These are phyloP conservation scores for Drosophila bocki DNA, from an alignment of 1,140 invertebrate genomes.

Conservation along the genomic window DNA sequence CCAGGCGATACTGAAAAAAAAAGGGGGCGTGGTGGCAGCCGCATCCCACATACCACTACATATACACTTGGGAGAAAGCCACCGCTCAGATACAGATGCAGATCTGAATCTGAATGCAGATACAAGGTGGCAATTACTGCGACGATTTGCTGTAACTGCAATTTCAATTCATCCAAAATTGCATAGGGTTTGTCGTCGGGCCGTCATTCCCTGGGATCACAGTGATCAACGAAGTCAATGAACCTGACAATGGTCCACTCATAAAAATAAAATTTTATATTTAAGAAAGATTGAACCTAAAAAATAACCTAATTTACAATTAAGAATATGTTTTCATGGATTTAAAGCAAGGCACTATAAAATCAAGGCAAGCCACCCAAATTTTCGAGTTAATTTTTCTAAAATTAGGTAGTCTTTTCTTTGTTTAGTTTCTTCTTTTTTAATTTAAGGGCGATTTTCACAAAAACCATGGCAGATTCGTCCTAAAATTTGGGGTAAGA, in stretches of 20 bases:
- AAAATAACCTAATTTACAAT: too few species aligned
- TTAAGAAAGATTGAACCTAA: too few species aligned
- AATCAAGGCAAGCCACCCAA: too few species aligned
- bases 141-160: conserved; percentile 41
- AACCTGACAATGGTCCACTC: conserved; percentile 7
- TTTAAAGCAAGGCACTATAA: too few species aligned
- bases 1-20: conserved; percentile 51
- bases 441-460: too few species aligned
- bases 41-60: conserved; percentile 7
- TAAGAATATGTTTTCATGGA: too few species aligned
- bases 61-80: conserved; percentile 63
- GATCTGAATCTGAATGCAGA: conserved; percentile 36
- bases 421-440: too few species aligned
- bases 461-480: too few species aligned
- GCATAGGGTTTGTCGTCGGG: conserved; percentile 32
- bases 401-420: too few species aligned
- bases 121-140: conserved; percentile 60
- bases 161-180: conserved; percentile 57
- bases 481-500: too few species aligned
- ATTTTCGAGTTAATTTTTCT: too few species aligned
- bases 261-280: too few species aligned
- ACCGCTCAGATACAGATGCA: conserved; percentile 11
- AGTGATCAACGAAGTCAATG: conserved; percentile 44
- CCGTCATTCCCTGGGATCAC: conserved; percentile 34
- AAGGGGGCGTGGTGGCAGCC: conserved; percentile 5